Percentiles rank a stretch among this genome's conserved stretches.
These are phyloP conservation scores for Monodelphis domestica DNA, from an alignment of 2,797 vertebrate species.

Conservation along the genomic window DNA sequence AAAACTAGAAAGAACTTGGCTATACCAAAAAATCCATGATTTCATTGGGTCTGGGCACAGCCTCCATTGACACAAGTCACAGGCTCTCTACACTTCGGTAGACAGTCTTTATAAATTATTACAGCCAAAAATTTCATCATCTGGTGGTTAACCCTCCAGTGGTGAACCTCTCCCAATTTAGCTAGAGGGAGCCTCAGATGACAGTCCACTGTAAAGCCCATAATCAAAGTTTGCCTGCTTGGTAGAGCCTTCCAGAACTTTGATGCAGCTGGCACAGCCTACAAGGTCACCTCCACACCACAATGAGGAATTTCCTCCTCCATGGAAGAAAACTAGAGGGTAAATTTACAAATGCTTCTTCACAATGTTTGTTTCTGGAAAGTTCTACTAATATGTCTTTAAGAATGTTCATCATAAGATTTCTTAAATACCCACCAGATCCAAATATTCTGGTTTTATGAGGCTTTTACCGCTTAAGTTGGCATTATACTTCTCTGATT, in stretches of 20 bases:
- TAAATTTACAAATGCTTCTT: conserved; percentile 36
- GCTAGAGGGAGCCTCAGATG: neutral
- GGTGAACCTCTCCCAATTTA: neutral
- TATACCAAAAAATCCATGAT: neutral
- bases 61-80: neutral
- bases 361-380: conserved; percentile 18
- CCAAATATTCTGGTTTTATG: neutral
- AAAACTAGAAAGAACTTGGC: neutral
- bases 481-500: neutral
- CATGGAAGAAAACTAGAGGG: conserved; percentile 18
- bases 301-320: neutral
- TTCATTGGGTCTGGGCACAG: neutral
- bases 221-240: neutral
- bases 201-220: neutral
- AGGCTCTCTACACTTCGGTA: neutral
- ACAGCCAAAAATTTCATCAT: neutral
- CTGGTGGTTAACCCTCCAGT: neutral
- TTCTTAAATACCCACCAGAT: conserved; percentile 38
- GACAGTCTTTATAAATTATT: neutral
- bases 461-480: neutral
- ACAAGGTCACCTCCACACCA: neutral
- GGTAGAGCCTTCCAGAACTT: neutral
- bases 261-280: neutral
- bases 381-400: conserved; percentile 2
- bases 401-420: conserved; percentile 15